Percentiles rank a stretch among this genome's conserved stretches.
phyloP scores from a whole-genome alignment of 1,140 invertebrate species.

The Trichonephila inaurata region DNA sequence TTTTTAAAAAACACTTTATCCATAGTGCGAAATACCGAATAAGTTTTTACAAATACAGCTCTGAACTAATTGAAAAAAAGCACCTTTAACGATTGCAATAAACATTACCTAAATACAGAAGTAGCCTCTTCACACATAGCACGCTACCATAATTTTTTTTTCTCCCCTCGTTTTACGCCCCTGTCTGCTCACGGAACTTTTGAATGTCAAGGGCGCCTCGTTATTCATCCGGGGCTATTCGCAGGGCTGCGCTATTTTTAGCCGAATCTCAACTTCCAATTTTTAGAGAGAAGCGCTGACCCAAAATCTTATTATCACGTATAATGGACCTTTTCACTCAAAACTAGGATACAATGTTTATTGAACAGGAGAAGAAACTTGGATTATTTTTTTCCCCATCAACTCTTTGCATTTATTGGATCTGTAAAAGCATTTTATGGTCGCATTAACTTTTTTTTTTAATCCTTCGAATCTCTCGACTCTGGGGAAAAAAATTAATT shows the following conservation, averaged over 20 bases:
- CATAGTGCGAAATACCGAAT: too few relatives aligned
- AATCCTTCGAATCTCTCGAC: too few relatives aligned
- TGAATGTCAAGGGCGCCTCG: conserved; percentile 44
- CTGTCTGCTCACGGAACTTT: not conserved
- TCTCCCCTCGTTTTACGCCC: not conserved
- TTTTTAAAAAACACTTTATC: too few relatives aligned
- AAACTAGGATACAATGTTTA: not conserved
- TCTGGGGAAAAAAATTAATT: too few relatives aligned
- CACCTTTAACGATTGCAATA: not conserved
- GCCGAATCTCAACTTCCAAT: not conserved
- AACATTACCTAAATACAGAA: too few relatives aligned
- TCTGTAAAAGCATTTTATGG: not conserved
- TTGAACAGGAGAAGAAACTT: too few relatives aligned
- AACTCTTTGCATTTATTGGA: not conserved
- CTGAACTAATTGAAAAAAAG: not conserved
- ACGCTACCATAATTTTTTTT: not conserved
- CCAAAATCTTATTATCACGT: conserved; percentile 26
- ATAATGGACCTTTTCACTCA: conserved; percentile 23
- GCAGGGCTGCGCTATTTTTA: conserved; percentile 40
- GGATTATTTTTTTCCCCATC: too few relatives aligned
- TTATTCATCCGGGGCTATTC: not conserved
- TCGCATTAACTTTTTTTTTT: too few relatives aligned
- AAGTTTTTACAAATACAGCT: too few relatives aligned
- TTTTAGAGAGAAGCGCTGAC: not conserved
- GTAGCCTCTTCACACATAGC: too few relatives aligned